A percentile compares a stretch with the other conserved stretches of the same genome.
phyloP scores from a whole-genome alignment of 2,888 invertebrate genomes.

The Thalpophila matura region DNA sequence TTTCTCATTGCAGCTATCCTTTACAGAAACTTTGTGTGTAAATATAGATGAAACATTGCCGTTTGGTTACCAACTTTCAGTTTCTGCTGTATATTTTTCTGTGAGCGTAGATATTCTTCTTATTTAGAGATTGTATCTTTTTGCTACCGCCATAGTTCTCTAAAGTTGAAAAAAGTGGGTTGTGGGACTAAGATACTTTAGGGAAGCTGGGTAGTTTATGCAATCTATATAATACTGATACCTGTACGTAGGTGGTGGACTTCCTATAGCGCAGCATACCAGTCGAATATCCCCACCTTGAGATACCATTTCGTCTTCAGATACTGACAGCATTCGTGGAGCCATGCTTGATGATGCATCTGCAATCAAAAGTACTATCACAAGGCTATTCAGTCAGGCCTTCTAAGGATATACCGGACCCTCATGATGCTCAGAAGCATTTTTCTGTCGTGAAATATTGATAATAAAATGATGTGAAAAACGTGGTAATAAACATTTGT shows the following conservation, averaged over 20 bases:
- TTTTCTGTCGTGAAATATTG: too few relatives aligned
- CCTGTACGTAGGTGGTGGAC: constrained; percentile 93
- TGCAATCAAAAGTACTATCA: constrained; percentile 48
- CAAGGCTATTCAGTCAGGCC: background rate
- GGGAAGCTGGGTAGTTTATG: background rate
- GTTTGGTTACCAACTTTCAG: constrained; percentile 1
- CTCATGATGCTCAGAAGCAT: too few relatives aligned
- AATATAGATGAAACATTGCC: background rate
- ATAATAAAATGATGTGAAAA: too few relatives aligned
- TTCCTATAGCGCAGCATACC: constrained; percentile 93
- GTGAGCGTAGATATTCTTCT: too few relatives aligned
- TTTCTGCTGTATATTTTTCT: background rate
- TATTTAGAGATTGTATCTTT: too few relatives aligned
- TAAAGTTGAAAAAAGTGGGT: too few relatives aligned
- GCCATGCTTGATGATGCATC: constrained; percentile 90
- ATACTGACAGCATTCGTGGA: constrained; percentile 93
- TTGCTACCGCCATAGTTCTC: too few relatives aligned
- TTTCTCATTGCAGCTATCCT: background rate
- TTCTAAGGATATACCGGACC: too few relatives aligned
- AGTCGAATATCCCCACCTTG: constrained; percentile 93
- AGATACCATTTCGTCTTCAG: constrained; percentile 91
- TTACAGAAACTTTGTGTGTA: background rate
- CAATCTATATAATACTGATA: constrained; percentile 71
- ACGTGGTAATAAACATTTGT: too few relatives aligned
- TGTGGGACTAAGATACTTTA: too few relatives aligned